Evolutionary conservation across 2,888 invertebrate species (phyloP), one percentile per base, ranked within the genome.

Genomic region (Parasteatoda lunata): DNA sequence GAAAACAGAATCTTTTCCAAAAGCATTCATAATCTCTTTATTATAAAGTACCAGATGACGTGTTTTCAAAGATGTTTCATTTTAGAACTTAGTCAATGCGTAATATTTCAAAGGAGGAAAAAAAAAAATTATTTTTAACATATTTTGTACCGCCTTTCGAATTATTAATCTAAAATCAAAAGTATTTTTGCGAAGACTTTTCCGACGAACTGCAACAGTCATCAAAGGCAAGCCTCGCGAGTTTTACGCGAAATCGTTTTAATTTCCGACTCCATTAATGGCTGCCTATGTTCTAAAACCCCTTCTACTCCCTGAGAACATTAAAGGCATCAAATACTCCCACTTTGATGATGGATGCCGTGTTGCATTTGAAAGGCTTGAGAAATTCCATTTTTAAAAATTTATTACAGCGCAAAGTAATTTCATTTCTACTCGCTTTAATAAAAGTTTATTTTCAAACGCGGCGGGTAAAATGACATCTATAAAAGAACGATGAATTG

Each of bases 211-310:
- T 72, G 76, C 64, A 65, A 47, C 71, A 72, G 15, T 65, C 65
- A 77, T 84, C 83, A 84, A 84, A 84, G 72, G 65, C 15, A 15
- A 45, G 59, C 47, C 51, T 81, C 68, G 81, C 73, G 68, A 77
- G 59, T 83, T 48, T 77, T 84, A 30, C 59, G 59, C 71, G 76
- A 82, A 82, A 82, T 76, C 72, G 71, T 77, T 84, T 77, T 77
- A 77, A 77, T 71, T 77, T 77, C 72, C 59, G 49, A 64, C 30
- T 84, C 83, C 83, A 84, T 84, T 84, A 84, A 76, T 71, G 66
- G 65, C 77, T 52, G 51, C 69, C 30, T 30, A 59, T 48, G 49
- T 49, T 15, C 45, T 13, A 11, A 52, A 77, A 78, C 51, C 69
- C 78, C 69, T 69, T 77, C 69, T 66, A 13, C 64, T 71, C 71